These are phyloP conservation scores for Tinamus guttatus DNA, from an alignment of 2,113 vertebrate genomes.

Conservation along the genomic window DNA sequence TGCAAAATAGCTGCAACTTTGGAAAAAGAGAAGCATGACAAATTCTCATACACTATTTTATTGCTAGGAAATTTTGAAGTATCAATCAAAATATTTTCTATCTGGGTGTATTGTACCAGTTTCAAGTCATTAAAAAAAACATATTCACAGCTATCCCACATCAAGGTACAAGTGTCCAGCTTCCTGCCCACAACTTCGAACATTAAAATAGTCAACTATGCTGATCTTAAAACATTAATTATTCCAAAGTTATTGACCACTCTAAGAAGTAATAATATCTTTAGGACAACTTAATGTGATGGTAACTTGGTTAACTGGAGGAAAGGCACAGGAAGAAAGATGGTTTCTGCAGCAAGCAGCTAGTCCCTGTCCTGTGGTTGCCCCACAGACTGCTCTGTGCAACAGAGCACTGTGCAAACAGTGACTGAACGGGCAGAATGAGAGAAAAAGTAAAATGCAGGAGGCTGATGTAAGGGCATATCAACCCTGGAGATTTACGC, in stretches of 20 bases:
- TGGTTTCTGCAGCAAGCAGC: background rate
- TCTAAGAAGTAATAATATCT: background rate
- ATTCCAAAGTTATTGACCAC: background rate
- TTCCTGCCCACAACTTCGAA: background rate
- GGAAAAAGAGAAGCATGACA: background rate
- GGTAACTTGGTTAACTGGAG: background rate
- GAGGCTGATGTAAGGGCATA: background rate
- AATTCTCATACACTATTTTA: background rate
- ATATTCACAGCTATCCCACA: background rate
- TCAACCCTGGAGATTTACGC: background rate
- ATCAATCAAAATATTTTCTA: background rate
- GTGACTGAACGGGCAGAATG: background rate
- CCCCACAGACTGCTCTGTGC: background rate
- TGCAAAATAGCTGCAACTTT: background rate
- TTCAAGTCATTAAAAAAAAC: background rate
- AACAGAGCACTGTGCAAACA: background rate
- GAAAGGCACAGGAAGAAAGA: background rate
- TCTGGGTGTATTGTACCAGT: background rate
- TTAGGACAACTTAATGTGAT: background rate
- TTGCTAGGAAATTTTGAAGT: background rate
- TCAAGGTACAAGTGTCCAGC: background rate
- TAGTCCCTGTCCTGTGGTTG: too few species aligned
- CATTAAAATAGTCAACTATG: background rate
- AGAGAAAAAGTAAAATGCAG: background rate
- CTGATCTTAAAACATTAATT: background rate